Percentiles rank a stretch among this genome's conserved stretches.
These are phyloP conservation scores for Malacosoma neustria DNA, from an alignment of 2,888 invertebrate genomes.

Conservation along the genomic window DNA sequence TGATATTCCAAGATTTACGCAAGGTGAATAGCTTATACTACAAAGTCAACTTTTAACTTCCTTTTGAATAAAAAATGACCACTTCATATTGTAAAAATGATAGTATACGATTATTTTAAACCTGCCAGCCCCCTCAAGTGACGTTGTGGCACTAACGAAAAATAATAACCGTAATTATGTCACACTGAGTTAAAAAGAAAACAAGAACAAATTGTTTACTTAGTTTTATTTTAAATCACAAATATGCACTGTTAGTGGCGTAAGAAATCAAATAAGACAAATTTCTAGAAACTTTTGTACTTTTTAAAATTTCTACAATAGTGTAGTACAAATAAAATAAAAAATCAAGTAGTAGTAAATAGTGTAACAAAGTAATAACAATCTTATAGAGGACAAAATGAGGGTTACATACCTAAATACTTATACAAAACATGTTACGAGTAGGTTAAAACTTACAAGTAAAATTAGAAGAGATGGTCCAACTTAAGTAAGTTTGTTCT, in stretches of 20 bases:
- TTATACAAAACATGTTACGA: background rate
- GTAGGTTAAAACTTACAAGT: background rate
- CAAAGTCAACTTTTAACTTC: conserved; percentile 3
- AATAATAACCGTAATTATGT: conserved; percentile 2
- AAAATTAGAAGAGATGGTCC: background rate
- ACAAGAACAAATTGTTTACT: conserved; percentile 3
- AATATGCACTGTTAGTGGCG: background rate
- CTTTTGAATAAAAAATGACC: conserved; percentile 1
- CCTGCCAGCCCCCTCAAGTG: conserved; percentile 3
- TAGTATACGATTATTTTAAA: conserved; percentile 1
- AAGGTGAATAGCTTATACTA: background rate
- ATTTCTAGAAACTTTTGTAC: background rate
- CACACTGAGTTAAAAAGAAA: conserved; percentile 3
- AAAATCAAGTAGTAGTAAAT: background rate
- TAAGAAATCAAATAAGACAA: background rate
- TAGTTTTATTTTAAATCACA: conserved; percentile 2
- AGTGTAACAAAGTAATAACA: conserved; percentile 1
- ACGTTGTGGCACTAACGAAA: conserved; percentile 3
- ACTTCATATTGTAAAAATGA: conserved; percentile 2
- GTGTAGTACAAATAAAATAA: background rate
- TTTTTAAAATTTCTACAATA: background rate
- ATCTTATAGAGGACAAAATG: conserved; percentile 1
- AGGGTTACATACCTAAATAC: background rate
- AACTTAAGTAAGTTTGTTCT: background rate
- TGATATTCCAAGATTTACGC: background rate